Evolutionary conservation across 2,797 vertebrate species (phyloP), one percentile per base, ranked within the genome.

Genomic region (Sebastes flavidus): DNA sequence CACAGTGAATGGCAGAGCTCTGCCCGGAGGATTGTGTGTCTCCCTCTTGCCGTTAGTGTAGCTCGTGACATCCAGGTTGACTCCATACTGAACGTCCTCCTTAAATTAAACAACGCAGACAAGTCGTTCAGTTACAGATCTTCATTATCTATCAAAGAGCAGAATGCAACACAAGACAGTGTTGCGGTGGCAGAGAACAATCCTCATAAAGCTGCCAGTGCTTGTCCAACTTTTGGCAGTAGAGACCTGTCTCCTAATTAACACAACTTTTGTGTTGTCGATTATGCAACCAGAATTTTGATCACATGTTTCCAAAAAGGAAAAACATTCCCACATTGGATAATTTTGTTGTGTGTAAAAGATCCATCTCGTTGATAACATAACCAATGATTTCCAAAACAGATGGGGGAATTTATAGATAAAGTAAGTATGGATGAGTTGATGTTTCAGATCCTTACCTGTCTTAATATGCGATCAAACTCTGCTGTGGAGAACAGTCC

Each of bases 1-100:
- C 1, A 96, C 98, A 0, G 97, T 94, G 3, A 96, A 95, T 0
- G 99, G 97, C 81, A 99, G 89, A 0, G 97, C 98, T 78, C 96
- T 95, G 4, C 99, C 98, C 0, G 94, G 92, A 0, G 97, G 98
- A 82, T 98, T 99, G 90, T 98, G 96, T 0, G 98, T 99, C 90
- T 98, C 96, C 77, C 98, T 95, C 72, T 94, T 94, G 3, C 97
- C 97, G 0, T 97, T 94, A 4, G 87, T 92, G 67, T 98, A 98
- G 91, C 98, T 99, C 1, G 99, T 99, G 14, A 99, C 97, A n/a
- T 99, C 99, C 87, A 99, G 92, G 84, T 99, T 98, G 55, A 97
- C 96, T 0, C 97, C 98, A 24, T 97, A 99, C 68, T 95, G 96
- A 77, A 99, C 96, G 4, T 95, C 84, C 20, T 98, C 96, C 97